Evolutionary conservation across 92 coral and sea anemone species (phyloP).

Genomic region (Zoanthus solanderi): DNA sequence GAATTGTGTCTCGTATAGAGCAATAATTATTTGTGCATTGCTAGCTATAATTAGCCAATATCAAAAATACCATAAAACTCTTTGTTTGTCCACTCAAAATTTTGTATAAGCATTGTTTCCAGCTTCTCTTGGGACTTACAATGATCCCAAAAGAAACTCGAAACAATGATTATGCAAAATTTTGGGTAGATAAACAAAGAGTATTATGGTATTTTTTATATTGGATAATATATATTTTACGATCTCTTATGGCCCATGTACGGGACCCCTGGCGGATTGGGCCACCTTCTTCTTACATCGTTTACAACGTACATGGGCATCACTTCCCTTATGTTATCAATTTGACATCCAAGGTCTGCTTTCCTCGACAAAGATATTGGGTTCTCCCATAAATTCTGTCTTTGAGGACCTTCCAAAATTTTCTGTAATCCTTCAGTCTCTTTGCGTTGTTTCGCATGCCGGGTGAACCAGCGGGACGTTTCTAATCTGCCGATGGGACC

Average conservation of each 20-base stretch:
- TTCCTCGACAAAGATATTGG: constrained; percentile 42
- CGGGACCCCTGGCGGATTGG: constrained; percentile 61
- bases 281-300: constrained; percentile 59
- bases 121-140: no score
- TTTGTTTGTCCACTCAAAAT: no score
- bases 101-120: no score
- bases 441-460: constrained; percentile 42
- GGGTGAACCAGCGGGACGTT: constrained; percentile 33
- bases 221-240: background rate
- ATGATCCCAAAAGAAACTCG: no score
- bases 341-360: constrained; percentile 48
- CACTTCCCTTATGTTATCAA: constrained; percentile 61
- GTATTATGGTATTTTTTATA: no score
- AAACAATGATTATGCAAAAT: no score
- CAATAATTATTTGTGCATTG: constrained; percentile 3
- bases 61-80: no score
- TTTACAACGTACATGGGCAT: constrained; percentile 63
- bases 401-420: constrained; percentile 31
- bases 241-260: constrained; percentile 55
- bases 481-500: background rate
- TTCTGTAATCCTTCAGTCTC: constrained; percentile 54
- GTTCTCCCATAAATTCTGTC: constrained; percentile 38
- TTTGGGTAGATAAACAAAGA: no score
- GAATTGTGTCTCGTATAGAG: no score
- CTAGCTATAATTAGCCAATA: no score